Base-by-base conservation (phyloP, 2,888 invertebrate species). In the Macrophya annulata region DNA sequence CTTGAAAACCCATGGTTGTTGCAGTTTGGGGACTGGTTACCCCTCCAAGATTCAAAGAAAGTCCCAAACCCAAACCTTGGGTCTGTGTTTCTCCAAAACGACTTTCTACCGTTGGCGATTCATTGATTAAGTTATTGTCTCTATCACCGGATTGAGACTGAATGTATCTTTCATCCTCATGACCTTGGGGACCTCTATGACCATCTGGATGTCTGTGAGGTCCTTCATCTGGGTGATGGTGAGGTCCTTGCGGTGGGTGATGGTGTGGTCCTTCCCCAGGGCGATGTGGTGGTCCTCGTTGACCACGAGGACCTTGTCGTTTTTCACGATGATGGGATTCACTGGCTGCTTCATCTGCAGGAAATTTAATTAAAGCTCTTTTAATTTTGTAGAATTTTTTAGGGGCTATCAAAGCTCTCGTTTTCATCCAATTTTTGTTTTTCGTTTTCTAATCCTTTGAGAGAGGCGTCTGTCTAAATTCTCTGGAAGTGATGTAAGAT, bases 281-380 rank as follows among this genome's bases (percentile, higher is more conserved):
- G 25, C 71, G 71, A 71, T 71, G 71, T 40, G 37, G 71, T 15
- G 71, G 71, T 40, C 71, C 71, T n/a, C 37, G 71, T 40, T 71
- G 40, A 17, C 71, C 71, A 17, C 71, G 71, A 37, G 9, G 40
- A 37, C 25, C 71, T 40, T 71, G 71, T 40, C 71, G 71, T 9
- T 40, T 71, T 37, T 71, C 37, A 9, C 71, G 71, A 71, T 71
- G 37, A 40, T 40, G 40, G 40, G 15, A 15, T n/a, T 71, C 71
- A 4, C 37, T 4, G 37, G 71, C 17, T 15, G 71, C 71, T 37
- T 40, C 71, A 40, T 71, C 71, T 71, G 71, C 5, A 15, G 15
- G 25, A 9, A 3, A 71, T 71, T 71, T 17, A 9, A 40, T 37
- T 12, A 25, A 55, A n/a, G n/a, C n/a, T 31, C 31, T 31, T 31